A percentile compares a stretch with the other conserved stretches of the same genome.
Evolutionary conservation across 2,797 vertebrate genomes (phyloP).

Genomic region (Ptychadena robeensis): DNA sequence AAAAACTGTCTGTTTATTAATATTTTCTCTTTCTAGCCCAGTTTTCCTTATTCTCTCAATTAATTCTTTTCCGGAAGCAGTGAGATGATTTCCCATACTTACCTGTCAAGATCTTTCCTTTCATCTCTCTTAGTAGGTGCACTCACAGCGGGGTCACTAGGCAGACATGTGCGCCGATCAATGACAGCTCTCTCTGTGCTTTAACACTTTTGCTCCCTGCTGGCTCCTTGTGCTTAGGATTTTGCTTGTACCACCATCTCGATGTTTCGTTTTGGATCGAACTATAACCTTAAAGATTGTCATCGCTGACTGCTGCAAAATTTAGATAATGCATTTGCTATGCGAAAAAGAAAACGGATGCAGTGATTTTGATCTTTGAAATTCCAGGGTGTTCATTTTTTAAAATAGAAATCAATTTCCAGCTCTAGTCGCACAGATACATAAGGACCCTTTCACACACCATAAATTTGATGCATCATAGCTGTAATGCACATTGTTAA

Average conservation of each 20-base stretch:
- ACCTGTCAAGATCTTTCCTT: slow-evolving; percentile 52
- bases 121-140: slow-evolving; percentile 46
- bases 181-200: background rate
- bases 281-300: background rate
- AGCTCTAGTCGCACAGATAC: too few relatives aligned
- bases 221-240: background rate
- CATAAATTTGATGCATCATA: too few relatives aligned
- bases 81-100: slow-evolving; percentile 40
- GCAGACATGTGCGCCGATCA: slow-evolving; percentile 32
- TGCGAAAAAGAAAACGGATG: background rate
- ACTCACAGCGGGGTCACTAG: slow-evolving; percentile 46
- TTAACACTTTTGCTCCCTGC: slow-evolving; percentile 36
- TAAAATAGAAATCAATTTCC: too few relatives aligned
- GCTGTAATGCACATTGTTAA: too few relatives aligned
- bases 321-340: background rate
- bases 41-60: slow-evolving; percentile 29
- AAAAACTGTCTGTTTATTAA: slow-evolving; percentile 13
- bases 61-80: slow-evolving; percentile 42
- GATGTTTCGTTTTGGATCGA: background rate
- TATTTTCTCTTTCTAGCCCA: slow-evolving; percentile 22
- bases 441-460: too few relatives aligned
- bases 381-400: too few relatives aligned
- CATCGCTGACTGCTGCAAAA: background rate
- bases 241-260: background rate
- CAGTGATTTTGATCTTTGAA: background rate